These are phyloP conservation scores for Aphodius granarius DNA, from an alignment of 2,888 invertebrate species.

Conservation along the genomic window DNA sequence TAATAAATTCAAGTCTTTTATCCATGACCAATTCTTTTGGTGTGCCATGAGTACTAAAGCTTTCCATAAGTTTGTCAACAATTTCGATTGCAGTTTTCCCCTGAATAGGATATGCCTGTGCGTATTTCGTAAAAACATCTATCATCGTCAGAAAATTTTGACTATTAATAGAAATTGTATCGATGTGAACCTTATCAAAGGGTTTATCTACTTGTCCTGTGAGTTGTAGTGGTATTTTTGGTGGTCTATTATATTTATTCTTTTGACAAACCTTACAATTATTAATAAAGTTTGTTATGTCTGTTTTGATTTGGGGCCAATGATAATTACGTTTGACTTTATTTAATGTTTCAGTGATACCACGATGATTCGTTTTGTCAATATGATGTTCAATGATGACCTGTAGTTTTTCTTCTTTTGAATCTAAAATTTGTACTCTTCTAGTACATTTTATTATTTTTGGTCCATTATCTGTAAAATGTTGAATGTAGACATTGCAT, in stretches of 20 bases:
- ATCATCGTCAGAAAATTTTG: slow-evolving; percentile 31
- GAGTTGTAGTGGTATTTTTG: slow-evolving; percentile 7
- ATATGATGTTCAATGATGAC: slow-evolving; percentile 15
- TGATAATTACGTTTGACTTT: background rate
- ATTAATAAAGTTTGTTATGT: slow-evolving; percentile 15
- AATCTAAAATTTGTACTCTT: background rate
- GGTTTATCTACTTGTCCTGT: slow-evolving; percentile 9
- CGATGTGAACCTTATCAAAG: slow-evolving; percentile 8
- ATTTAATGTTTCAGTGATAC: slow-evolving; percentile 1
- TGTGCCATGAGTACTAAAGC: too few species aligned
- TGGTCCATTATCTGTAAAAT: slow-evolving; percentile 11
- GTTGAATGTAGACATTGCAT: background rate
- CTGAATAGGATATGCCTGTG: slow-evolving; percentile 27
- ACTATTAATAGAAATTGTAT: slow-evolving; percentile 2
- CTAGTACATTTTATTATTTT: slow-evolving; percentile 9
- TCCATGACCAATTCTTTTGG: too few species aligned
- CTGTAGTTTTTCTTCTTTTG: slow-evolving; percentile 5
- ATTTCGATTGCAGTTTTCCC: slow-evolving; percentile 22
- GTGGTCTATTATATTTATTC: slow-evolving; percentile 16
- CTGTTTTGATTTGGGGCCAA: slow-evolving; percentile 8
- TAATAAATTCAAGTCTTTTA: too few species aligned
- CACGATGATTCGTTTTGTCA: slow-evolving; percentile 9
- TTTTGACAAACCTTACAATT: slow-evolving; percentile 19
- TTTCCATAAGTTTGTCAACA: slow-evolving; percentile 26
- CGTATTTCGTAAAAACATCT: slow-evolving; percentile 32